Conservation (phyloP, 2,888 invertebrate species). For the Exephanes ischioxanthus region DNA sequence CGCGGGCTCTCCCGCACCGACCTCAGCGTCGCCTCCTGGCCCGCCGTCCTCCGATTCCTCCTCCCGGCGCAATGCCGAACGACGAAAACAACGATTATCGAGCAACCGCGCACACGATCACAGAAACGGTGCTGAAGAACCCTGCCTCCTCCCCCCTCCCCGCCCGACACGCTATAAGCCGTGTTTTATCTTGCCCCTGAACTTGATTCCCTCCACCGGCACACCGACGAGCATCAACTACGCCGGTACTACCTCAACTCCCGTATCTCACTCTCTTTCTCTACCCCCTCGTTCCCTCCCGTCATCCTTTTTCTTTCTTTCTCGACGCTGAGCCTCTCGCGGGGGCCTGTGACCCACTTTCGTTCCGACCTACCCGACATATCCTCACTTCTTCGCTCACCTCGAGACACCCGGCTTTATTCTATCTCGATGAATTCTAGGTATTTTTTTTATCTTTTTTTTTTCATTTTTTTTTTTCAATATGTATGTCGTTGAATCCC, state of each 20-base stretch:
- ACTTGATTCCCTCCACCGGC: constrained; percentile 81
- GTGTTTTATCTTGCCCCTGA: constrained; percentile 81
- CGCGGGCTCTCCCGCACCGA: constrained; percentile 51
- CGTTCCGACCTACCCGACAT: constrained; percentile 61
- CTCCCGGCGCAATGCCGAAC: not conserved
- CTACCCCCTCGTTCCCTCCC: constrained; percentile 59
- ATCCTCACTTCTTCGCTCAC: constrained; percentile 30
- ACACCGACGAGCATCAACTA: constrained; percentile 48
- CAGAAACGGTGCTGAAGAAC: constrained; percentile 19
- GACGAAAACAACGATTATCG: constrained; percentile 1
- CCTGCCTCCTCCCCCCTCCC: constrained; percentile 10
- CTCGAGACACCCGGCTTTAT: not conserved
- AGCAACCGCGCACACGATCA: constrained; percentile 1
- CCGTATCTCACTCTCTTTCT: constrained; percentile 47
- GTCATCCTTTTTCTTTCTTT: constrained; percentile 56
- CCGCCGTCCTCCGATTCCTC: constrained; percentile 9
- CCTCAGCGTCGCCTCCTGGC: not conserved
- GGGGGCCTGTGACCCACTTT: constrained; percentile 64
- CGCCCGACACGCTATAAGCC: constrained; percentile 51
- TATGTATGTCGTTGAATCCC: not conserved
- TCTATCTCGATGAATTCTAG: not conserved
- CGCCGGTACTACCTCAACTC: constrained; percentile 63
- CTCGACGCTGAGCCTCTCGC: constrained; percentile 45
- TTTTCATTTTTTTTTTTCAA: not conserved
- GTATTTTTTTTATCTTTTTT: constrained; percentile 7